phyloP scores from a whole-genome alignment of 2,797 vertebrate species.

The Pampus argenteus region DNA sequence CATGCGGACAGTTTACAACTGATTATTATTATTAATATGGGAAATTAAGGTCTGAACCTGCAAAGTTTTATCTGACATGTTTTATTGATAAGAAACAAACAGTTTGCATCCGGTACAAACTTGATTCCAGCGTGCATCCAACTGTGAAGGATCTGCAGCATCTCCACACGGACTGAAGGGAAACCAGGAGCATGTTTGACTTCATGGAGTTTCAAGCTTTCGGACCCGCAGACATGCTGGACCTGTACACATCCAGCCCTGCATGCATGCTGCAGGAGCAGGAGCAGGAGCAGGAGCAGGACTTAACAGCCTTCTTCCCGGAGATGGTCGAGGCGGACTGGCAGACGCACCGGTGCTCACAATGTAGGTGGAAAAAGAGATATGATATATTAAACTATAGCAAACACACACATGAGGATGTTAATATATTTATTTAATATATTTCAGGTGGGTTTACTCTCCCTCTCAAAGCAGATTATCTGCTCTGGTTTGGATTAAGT shows the following conservation, averaged over 20 bases:
- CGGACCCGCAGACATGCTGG: constrained; percentile 90
- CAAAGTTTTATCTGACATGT: constrained; percentile 67
- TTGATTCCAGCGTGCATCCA: constrained; percentile 38
- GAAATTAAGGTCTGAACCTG: constrained; percentile 14
- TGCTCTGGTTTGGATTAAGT: too few species aligned
- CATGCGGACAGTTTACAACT: constrained; percentile 23
- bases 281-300: constrained; percentile 73
- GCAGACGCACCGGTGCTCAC: constrained; percentile 88
- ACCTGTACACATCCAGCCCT: constrained; percentile 90
- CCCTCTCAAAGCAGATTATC: too few species aligned
- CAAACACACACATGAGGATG: too few species aligned
- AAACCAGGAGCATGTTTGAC: constrained; percentile 91
- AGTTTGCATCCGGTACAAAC: constrained; percentile 89
- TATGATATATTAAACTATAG: too few species aligned
- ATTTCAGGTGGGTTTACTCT: not conserved
- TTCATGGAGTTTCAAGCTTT: constrained; percentile 94
- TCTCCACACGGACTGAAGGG: constrained; percentile 74
- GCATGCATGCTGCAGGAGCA: constrained; percentile 90
- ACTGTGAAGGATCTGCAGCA: constrained; percentile 75
- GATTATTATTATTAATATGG: too few species aligned
- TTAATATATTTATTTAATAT: too few species aligned
- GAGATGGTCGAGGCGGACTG: constrained; percentile 92
- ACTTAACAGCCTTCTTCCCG: constrained; percentile 91
- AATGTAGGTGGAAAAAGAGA: constrained; percentile 94
- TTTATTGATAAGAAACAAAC: constrained; percentile 83